A percentile compares a stretch with the other conserved stretches of the same genome.
Conservation (phyloP, 2,888 invertebrate species). For the Leptura quadrifasciata region DNA sequence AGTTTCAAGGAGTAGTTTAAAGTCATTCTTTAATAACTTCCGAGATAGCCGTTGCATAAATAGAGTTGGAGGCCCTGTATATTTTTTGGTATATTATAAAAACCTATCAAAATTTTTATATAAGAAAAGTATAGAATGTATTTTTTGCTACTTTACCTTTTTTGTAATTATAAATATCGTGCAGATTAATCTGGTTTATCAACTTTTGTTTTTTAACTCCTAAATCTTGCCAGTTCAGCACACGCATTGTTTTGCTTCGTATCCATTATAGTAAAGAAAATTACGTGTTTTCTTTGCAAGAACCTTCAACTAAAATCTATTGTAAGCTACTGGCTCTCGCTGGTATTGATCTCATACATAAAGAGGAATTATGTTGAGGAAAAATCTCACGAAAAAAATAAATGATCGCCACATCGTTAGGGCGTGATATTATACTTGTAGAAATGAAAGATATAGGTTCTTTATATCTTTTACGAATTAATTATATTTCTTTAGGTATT, state of each 20-base stretch:
- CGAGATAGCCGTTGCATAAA: too few relatives aligned
- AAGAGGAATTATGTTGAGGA: slow-evolving; percentile 25
- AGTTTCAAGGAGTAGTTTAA: too few relatives aligned
- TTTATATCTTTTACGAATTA: slow-evolving; percentile 7
- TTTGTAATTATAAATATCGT: too few relatives aligned
- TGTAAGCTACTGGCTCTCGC: slow-evolving; percentile 16
- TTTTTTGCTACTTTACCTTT: too few relatives aligned
- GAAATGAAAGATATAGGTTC: slow-evolving; percentile 11
- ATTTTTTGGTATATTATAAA: too few relatives aligned
- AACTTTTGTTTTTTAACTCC: background rate
- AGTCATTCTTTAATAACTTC: too few relatives aligned
- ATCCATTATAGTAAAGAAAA: background rate
- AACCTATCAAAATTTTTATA: too few relatives aligned
- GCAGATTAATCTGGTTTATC: background rate
- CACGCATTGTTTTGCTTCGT: background rate
- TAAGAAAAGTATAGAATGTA: too few relatives aligned
- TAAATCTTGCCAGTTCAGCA: background rate
- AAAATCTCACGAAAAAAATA: slow-evolving; percentile 31
- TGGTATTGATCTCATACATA: slow-evolving; percentile 15
- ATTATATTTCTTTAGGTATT: slow-evolving; percentile 4
- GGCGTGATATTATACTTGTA: slow-evolving; percentile 21
- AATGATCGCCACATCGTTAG: slow-evolving; percentile 20
- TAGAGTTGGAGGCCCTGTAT: too few relatives aligned
- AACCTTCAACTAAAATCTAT: slow-evolving; percentile 3
- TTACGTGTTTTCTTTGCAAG: background rate